These are phyloP conservation scores for Percopsis transmontana DNA, from an alignment of 2,113 vertebrate species.

Conservation along the genomic window DNA sequence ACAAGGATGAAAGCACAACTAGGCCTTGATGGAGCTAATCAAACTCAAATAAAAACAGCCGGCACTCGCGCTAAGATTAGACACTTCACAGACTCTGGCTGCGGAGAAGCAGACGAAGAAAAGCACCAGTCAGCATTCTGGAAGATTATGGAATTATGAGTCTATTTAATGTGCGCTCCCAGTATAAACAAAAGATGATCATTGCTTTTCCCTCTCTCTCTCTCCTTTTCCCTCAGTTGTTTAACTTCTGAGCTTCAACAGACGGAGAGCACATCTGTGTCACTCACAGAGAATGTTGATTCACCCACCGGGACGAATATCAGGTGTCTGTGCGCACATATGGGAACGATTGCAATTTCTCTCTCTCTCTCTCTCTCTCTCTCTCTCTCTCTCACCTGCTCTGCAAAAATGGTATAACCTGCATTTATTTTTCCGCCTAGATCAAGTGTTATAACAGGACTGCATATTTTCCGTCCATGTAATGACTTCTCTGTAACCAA, in stretches of 20 bases:
- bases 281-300: slow-evolving; percentile 72
- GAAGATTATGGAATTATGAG: slow-evolving; percentile 53
- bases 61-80: slow-evolving; percentile 8
- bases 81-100: slow-evolving; percentile 25
- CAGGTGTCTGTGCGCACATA: slow-evolving; percentile 74
- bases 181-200: slow-evolving; percentile 59
- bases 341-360: slow-evolving; percentile 69
- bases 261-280: slow-evolving; percentile 65
- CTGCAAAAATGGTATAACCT: not conserved
- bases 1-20: slow-evolving; percentile 10
- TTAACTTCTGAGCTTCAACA: slow-evolving; percentile 51
- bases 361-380: slow-evolving; percentile 13
- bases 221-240: slow-evolving; percentile 48
- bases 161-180: slow-evolving; percentile 59
- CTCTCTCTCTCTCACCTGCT: slow-evolving; percentile 5
- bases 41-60: slow-evolving; percentile 25
- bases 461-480: slow-evolving; percentile 15
- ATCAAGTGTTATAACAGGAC: slow-evolving; percentile 7
- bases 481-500: not conserved
- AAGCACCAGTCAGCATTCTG: slow-evolving; percentile 57
- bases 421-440: slow-evolving; percentile 30
- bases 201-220: slow-evolving; percentile 20
- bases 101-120: slow-evolving; percentile 14
- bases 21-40: slow-evolving; percentile 3
- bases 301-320: slow-evolving; percentile 71